Conservation (phyloP, 2,888 invertebrate genomes). For the Brenthis daphne region DNA sequence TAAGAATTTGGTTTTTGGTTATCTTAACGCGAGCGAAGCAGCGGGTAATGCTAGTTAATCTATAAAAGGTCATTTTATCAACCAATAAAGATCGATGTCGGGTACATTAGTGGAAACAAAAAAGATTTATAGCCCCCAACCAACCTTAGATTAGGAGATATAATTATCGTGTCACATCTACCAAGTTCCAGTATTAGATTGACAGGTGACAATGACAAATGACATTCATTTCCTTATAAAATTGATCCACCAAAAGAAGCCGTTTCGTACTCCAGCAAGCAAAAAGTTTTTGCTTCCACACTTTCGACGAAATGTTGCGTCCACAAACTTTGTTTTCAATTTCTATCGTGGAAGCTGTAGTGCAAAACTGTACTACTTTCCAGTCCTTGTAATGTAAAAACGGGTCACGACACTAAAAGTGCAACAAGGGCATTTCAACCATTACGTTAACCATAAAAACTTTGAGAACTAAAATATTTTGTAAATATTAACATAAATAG, state of each 20-base stretch:
- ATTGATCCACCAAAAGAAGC: constrained; percentile 30
- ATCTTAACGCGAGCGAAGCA: no score
- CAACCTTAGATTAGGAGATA: constrained; percentile 40
- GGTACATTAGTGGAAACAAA: constrained; percentile 28
- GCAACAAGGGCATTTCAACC: constrained; percentile 26
- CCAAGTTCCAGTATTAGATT: constrained; percentile 40
- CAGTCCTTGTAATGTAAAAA: constrained; percentile 36
- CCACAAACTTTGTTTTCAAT: constrained; percentile 57
- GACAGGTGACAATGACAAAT: constrained; percentile 58
- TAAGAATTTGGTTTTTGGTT: no score
- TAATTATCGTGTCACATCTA: constrained; percentile 47
- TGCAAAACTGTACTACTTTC: constrained; percentile 40
- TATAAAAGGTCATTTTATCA: not conserved
- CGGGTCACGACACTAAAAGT: constrained; percentile 36
- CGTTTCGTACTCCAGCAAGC: constrained; percentile 31
- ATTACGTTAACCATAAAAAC: constrained; percentile 19
- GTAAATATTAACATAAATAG: no score
- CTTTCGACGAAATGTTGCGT: constrained; percentile 51
- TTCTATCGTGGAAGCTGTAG: constrained; percentile 45
- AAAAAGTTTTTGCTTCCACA: constrained; percentile 51
- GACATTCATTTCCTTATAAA: constrained; percentile 55
- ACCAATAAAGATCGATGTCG: constrained; percentile 30
- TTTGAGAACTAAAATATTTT: not conserved
- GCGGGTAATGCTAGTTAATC: no score
- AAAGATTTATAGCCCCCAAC: constrained; percentile 38